Percentiles rank a stretch among this genome's conserved stretches.
These are phyloP conservation scores for Dendrocincla tyrannina DNA, from an alignment of 2,797 vertebrate species.

Conservation along the genomic window DNA sequence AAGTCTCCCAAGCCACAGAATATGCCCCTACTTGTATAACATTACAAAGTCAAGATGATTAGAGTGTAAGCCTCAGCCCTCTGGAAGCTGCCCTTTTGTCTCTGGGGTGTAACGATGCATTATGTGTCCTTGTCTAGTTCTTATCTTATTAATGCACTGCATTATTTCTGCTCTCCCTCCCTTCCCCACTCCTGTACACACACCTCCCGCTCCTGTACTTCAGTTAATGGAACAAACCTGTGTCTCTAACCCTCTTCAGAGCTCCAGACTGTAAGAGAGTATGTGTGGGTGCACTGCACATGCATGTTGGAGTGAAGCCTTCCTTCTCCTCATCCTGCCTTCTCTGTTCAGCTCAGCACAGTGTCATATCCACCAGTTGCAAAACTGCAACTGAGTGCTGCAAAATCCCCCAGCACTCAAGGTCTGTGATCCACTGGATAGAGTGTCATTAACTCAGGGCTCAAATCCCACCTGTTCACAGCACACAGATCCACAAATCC, in stretches of 20 bases:
- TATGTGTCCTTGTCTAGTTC: slow-evolving; percentile 54
- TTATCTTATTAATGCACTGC: slow-evolving; percentile 42
- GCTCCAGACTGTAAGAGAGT: neutral
- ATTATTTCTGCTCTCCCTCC: neutral
- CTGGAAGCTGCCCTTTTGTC: slow-evolving; percentile 68
- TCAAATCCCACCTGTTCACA: neutral
- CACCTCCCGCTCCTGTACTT: neutral
- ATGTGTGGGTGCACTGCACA: neutral
- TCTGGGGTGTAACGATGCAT: slow-evolving; percentile 46
- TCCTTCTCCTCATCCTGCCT: neutral
- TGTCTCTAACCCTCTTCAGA: neutral
- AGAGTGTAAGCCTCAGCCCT: slow-evolving; percentile 54
- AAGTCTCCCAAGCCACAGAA: slow-evolving; percentile 70
- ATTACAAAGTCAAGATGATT: slow-evolving; percentile 71
- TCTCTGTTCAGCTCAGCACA: neutral
- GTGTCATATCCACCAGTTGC: neutral
- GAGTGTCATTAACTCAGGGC: neutral
- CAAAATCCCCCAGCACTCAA: neutral
- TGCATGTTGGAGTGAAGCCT: neutral
- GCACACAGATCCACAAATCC: accelerated
- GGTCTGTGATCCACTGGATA: neutral
- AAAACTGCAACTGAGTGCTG: neutral
- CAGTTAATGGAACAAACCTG: neutral
- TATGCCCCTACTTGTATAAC: slow-evolving; percentile 69
- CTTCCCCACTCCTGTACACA: neutral